Conservation (phyloP, 2,888 invertebrate species). For the Lamellibrachia satsuma region DNA sequence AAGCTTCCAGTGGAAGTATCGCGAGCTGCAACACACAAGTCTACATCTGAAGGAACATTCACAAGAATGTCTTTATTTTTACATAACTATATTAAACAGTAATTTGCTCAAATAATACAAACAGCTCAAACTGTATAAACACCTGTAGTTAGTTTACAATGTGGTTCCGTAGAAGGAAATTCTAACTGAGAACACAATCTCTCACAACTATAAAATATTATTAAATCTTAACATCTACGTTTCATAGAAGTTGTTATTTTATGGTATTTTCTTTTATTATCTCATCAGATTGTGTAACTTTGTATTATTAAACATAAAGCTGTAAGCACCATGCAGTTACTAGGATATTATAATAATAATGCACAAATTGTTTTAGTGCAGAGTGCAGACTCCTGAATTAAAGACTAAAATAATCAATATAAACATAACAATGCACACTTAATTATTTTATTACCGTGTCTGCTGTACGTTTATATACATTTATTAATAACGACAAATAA, state of each 20-base stretch:
- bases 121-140: no score
- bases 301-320: not conserved
- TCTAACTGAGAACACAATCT: no score
- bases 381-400: not conserved
- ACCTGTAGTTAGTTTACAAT: no score
- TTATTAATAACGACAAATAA: not conserved
- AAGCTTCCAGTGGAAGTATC: conserved; percentile 94
- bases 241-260: not conserved
- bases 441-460: not conserved
- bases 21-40: conserved; percentile 73
- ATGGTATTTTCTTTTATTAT: not conserved
- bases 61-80: not conserved
- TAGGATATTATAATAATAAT: not conserved
- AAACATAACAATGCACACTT: not conserved
- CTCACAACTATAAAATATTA: no score
- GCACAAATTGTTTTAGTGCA: not conserved
- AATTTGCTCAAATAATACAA: no score
- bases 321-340: not conserved
- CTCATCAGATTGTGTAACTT: not conserved
- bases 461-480: conserved; percentile 36
- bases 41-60: not conserved
- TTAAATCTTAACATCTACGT: no score
- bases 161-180: no score
- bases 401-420: not conserved
- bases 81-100: not conserved